A percentile compares a stretch with the other conserved stretches of the same genome.
These are phyloP conservation scores for Neolamprologus modestus DNA, from an alignment of 2,113 vertebrate species.

Conservation along the genomic window DNA sequence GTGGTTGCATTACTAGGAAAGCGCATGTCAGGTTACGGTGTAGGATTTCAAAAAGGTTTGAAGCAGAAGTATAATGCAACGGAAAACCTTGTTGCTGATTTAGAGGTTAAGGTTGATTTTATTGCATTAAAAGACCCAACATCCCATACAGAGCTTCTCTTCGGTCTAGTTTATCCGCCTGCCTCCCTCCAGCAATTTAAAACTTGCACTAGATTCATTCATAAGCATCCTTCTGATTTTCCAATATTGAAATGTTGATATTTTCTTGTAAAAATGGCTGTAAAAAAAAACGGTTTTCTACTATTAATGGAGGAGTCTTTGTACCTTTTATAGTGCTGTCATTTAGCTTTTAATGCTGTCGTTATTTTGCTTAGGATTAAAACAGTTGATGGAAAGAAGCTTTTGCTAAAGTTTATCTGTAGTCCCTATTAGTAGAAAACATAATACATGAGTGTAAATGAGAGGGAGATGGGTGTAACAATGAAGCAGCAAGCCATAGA, in stretches of 20 bases:
- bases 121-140: not conserved
- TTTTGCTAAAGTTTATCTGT: not conserved
- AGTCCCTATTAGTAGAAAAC: not conserved
- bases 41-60: not conserved
- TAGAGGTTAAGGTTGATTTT: not conserved
- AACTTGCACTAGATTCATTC: not conserved
- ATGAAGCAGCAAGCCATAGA: not conserved
- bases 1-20: not conserved
- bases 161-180: accelerated
- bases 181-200: not conserved
- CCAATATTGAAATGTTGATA: not conserved
- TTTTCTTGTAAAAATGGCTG: not conserved
- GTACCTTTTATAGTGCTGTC: not conserved
- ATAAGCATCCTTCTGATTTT: not conserved
- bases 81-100: not conserved
- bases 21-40: accelerated
- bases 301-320: not conserved
- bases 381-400: not conserved
- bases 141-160: not conserved
- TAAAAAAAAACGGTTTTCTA: not conserved
- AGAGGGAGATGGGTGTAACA: not conserved
- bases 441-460: not conserved
- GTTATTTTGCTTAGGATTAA: not conserved
- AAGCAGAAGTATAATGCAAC: not conserved
- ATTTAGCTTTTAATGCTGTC: not conserved